phyloP scores from a whole-genome alignment of 2,888 invertebrate genomes.

The Philereme vetulata region DNA sequence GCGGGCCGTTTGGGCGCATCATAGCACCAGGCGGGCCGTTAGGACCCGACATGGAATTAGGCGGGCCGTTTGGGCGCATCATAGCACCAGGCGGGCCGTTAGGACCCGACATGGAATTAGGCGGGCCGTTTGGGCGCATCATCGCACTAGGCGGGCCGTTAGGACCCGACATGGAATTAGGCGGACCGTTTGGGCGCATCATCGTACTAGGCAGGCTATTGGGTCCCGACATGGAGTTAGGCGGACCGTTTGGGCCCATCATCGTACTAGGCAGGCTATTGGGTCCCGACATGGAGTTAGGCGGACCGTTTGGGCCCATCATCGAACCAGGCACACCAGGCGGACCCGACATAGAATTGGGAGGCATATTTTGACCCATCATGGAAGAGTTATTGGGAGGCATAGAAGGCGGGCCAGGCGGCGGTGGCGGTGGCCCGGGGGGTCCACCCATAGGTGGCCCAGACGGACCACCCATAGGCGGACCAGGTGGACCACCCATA shows the following conservation, averaged over 20 bases:
- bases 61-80: too few species aligned
- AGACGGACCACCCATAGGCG: conserved; percentile 42
- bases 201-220: conserved; percentile 45
- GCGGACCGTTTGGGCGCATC: conserved; percentile 39
- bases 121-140: too few species aligned
- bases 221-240: conserved; percentile 9
- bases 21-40: conserved; percentile 18
- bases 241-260: conserved; percentile 39
- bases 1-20: too few species aligned
- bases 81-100: too few species aligned
- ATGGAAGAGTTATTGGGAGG: conserved; percentile 55
- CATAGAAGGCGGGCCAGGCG: conserved; percentile 59
- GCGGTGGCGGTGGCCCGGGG: conserved; percentile 39
- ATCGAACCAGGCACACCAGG: conserved; percentile 30
- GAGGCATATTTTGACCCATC: conserved; percentile 57
- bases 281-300: conserved; percentile 30
- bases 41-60: too few species aligned
- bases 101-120: too few species aligned
- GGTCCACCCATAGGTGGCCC: conserved; percentile 49
- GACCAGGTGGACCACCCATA: conserved; percentile 46
- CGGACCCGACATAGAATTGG: conserved; percentile 37
- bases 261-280: conserved; percentile 45
- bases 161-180: too few species aligned
- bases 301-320: conserved; percentile 56
- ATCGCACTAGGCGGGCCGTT: too few species aligned